Evolutionary conservation across 2,113 vertebrate genomes (phyloP).

Genomic region (Sturnus vulgaris): DNA sequence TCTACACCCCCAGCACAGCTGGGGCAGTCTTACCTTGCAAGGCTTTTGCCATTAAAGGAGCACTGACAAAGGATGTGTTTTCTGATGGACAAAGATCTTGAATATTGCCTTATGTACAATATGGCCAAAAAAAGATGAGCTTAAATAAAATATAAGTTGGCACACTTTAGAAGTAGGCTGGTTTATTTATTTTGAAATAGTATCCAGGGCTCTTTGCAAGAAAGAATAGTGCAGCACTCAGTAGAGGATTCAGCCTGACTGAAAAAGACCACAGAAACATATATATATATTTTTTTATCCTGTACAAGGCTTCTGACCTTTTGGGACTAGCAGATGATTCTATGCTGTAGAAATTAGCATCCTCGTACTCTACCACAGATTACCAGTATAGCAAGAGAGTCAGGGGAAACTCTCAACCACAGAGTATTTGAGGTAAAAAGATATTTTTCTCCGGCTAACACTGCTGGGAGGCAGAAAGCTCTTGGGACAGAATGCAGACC

Average conservation of each 20-base stretch:
- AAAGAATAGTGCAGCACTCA: neutral
- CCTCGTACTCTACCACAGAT: neutral
- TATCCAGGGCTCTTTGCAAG: neutral
- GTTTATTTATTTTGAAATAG: neutral
- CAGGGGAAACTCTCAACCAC: neutral
- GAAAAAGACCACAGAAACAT: neutral
- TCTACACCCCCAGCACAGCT: fast-evolving
- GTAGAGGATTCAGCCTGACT: neutral
- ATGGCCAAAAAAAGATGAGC: neutral
- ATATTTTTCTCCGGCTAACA: neutral
- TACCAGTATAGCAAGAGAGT: neutral
- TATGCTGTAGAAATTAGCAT: neutral
- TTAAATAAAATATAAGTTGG: neutral
- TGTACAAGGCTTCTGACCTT: neutral
- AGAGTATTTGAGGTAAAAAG: neutral
- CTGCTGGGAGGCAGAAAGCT: neutral
- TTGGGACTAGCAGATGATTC: neutral
- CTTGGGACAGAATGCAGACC: neutral
- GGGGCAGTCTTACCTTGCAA: neutral
- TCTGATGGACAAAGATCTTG: neutral
- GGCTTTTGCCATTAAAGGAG: fast-evolving
- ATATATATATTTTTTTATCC: neutral
- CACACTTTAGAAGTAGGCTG: neutral
- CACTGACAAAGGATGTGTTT: neutral
- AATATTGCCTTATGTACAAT: neutral